Evolutionary conservation across 2,888 invertebrate genomes (phyloP), one percentile per base, ranked within the genome.

Genomic region (Limnephilus marmoratus): DNA sequence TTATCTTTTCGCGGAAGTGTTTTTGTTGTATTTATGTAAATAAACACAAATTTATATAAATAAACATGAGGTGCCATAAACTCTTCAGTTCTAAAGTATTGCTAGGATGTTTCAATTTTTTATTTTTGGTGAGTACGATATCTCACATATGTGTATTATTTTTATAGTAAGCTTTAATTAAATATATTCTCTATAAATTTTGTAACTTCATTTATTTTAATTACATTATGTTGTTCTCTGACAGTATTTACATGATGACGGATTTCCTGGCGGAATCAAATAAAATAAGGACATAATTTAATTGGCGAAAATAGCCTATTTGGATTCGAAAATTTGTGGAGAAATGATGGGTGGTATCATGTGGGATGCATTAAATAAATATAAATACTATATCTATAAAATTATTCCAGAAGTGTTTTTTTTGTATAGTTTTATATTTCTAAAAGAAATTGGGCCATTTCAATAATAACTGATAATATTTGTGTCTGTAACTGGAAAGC

Each of bases 101-200:
- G 93, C 96, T 97, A 95, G 97, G 97, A 94, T 96, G 96, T 94
- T 97, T 97, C 94, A 97, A 97, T 95, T 96, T 97, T 93, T 94
- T 97, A 94, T 96, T 97, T 95, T 95, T 97, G 95, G 97, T 97
- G 95, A 97, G 97, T 96, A 94, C 86, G 7, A 88, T 90, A 90
- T 24, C n/a, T 68, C 9, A 7, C 24, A 2, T 15, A 49, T n/a
- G n/a, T n/a, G n/a, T 49, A 15, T 45, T 24, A 68, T 68, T 68
- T 49, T 49, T 13, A 49, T 49, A 15, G 9, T 49, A 49, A 49
- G 15, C 15, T 4, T 45, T 45, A 45, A 49, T 49, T 53, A 53
- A 53, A 15, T 53, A 18, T 18, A 18, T 53, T 53, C 53, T 18
- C 5, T 18, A 5, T 1, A 18, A 53, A 15, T 53, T 53, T 53